phyloP scores from a whole-genome alignment of 2,797 vertebrate species.

The Anas capensis region DNA sequence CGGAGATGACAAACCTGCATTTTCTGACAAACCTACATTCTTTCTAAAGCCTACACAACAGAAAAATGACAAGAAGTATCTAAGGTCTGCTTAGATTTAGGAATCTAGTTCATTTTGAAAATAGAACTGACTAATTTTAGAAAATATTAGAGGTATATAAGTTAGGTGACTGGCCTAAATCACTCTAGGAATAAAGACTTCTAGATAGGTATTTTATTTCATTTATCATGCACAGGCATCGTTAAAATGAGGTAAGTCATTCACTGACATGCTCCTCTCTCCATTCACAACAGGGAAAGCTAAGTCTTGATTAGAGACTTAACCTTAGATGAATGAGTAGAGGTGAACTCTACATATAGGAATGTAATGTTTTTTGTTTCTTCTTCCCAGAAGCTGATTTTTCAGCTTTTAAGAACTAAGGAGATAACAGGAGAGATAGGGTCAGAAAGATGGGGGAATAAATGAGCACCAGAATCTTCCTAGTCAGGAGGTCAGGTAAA shows the following conservation, averaged over 20 bases:
- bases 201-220: constrained; percentile 7
- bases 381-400: constrained; percentile 21
- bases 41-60: not conserved
- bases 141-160: not conserved
- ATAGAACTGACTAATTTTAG: not conserved
- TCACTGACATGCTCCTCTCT: not conserved
- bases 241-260: not conserved
- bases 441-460: constrained; percentile 4
- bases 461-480: constrained; percentile 22
- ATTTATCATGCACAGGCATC: not conserved
- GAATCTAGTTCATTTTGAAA: not conserved
- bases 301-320: not conserved
- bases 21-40: not conserved
- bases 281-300: not conserved
- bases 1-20: not conserved
- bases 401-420: constrained; percentile 24
- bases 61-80: not conserved
- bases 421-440: not conserved
- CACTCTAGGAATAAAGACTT: not conserved
- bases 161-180: not conserved
- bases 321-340: not conserved
- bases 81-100: not conserved
- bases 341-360: not conserved
- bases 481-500: not conserved
- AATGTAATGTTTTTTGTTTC: not conserved